Evolutionary conservation across 2,888 invertebrate species (phyloP).

Genomic region (Sisyra terminalis): DNA sequence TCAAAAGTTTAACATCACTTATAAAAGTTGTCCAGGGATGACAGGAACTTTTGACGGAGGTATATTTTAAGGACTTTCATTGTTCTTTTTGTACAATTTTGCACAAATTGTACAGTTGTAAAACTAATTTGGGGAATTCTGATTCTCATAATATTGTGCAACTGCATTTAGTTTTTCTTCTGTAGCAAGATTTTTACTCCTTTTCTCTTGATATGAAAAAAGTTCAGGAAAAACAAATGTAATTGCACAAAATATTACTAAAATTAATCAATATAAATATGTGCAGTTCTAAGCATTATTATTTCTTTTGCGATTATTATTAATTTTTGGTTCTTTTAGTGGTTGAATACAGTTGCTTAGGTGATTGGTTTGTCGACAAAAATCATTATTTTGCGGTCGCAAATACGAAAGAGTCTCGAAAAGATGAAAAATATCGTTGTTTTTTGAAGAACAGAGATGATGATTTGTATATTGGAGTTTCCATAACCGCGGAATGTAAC

Average conservation of each 20-base stretch:
- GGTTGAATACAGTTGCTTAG: constrained; percentile 83
- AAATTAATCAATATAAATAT: background rate
- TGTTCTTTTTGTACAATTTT: too few relatives aligned
- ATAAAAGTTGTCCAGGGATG: constrained; percentile 80
- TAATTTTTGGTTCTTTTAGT: constrained; percentile 26
- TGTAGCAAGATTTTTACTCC: too few relatives aligned
- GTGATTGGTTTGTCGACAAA: constrained; percentile 90
- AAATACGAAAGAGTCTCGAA: constrained; percentile 88
- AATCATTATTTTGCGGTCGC: constrained; percentile 97
- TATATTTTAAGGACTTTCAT: too few relatives aligned
- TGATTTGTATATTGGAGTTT: constrained; percentile 79
- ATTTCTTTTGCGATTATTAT: background rate
- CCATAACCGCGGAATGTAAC: constrained; percentile 87
- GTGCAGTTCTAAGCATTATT: background rate
- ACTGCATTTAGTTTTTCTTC: too few relatives aligned
- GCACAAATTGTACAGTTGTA: background rate
- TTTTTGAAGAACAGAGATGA: constrained; percentile 89
- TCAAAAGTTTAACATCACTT: constrained; percentile 91
- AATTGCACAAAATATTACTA: background rate
- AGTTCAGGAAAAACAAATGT: too few relatives aligned
- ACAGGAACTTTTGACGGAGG: constrained; percentile 75
- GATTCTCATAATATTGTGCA: too few relatives aligned
- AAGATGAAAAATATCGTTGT: constrained; percentile 88
- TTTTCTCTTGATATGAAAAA: too few relatives aligned
- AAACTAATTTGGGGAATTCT: background rate